A percentile compares a stretch with the other conserved stretches of the same genome.
phyloP scores from a whole-genome alignment of 1,140 invertebrate species.

The Leptopilina boulardi region DNA sequence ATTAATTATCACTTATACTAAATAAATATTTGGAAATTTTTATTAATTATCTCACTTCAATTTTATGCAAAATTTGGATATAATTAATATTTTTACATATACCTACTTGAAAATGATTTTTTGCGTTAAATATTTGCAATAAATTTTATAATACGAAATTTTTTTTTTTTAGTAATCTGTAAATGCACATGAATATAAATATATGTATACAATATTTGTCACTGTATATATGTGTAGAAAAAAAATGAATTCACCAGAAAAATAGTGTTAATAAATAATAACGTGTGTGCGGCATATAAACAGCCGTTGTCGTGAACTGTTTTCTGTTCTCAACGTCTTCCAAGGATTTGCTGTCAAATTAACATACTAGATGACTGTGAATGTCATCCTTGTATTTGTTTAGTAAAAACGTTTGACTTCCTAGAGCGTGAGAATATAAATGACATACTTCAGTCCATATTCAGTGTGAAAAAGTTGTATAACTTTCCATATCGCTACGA shows the following conservation, averaged over 20 bases:
- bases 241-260: not conserved
- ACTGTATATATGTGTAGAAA: not conserved
- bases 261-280: not conserved
- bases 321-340: not conserved
- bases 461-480: constrained; percentile 26
- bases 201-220: not conserved
- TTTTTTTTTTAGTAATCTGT: too few species aligned
- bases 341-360: not conserved
- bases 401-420: constrained; percentile 31
- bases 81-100: not conserved
- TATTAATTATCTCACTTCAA: too few species aligned
- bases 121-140: not conserved
- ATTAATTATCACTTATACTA: too few species aligned
- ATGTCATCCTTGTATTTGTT: constrained; percentile 23
- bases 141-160: too few species aligned
- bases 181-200: not conserved
- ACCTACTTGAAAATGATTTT: not conserved
- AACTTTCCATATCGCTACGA: not conserved
- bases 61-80: too few species aligned
- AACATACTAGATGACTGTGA: not conserved
- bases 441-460: constrained; percentile 8
- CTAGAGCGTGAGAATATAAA: constrained; percentile 28
- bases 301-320: not conserved
- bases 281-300: not conserved
- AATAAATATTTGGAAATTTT: too few species aligned